phyloP scores from a whole-genome alignment of 2,888 invertebrate species.

The Spilarctia lutea region DNA sequence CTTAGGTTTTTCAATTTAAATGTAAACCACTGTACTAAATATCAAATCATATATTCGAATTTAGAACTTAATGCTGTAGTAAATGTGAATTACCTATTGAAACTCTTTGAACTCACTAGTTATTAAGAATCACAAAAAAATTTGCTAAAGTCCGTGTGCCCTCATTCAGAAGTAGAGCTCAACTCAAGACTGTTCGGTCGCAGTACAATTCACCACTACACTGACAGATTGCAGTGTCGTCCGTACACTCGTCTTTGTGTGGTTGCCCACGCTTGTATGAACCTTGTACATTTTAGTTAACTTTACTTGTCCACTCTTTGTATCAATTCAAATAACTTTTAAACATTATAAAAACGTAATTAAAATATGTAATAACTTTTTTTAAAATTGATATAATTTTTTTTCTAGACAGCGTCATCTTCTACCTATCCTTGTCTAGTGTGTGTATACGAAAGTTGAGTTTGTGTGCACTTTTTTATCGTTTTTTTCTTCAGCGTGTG shows the following conservation, averaged over 20 bases:
- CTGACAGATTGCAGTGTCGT: constrained; percentile 73
- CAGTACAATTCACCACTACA: constrained; percentile 68
- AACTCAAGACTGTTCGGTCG: constrained; percentile 60
- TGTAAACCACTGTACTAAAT: not conserved
- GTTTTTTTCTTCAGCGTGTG: constrained; percentile 84
- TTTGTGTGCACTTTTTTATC: constrained; percentile 83
- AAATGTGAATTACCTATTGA: not conserved
- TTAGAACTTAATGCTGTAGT: not conserved
- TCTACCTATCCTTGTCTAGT: constrained; percentile 61
- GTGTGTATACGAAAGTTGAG: constrained; percentile 56
- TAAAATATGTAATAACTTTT: constrained; percentile 27
- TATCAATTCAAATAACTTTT: constrained; percentile 66
- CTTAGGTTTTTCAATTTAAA: not conserved
- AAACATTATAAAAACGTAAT: constrained; percentile 32
- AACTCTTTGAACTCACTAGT: not conserved
- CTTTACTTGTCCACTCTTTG: constrained; percentile 73
- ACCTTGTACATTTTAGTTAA: constrained; percentile 81
- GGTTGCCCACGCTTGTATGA: constrained; percentile 77
- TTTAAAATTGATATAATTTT: constrained; percentile 20
- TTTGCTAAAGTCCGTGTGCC: constrained; percentile 18
- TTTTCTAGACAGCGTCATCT: constrained; percentile 32
- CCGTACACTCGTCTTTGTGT: constrained; percentile 65
- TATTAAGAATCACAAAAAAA: not conserved
- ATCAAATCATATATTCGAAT: too few species aligned
- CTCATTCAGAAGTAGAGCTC: constrained; percentile 21